These are phyloP conservation scores for Python bivittatus DNA, from an alignment of 2,113 vertebrate genomes.

Conservation along the genomic window DNA sequence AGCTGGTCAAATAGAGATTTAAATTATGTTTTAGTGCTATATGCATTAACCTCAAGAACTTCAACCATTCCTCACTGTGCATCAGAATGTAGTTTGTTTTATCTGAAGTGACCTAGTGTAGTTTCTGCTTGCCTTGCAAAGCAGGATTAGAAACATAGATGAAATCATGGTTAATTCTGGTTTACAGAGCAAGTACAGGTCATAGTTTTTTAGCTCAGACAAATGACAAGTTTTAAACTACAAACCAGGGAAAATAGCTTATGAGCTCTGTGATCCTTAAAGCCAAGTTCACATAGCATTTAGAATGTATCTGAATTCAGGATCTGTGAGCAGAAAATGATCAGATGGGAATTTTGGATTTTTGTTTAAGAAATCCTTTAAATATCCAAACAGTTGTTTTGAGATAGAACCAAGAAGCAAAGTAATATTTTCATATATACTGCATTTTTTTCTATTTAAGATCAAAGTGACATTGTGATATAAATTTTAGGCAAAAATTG, in stretches of 20 bases:
- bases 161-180: background rate
- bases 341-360: background rate
- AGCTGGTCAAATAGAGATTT: background rate
- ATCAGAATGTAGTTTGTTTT: background rate
- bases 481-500: conserved; percentile 7
- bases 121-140: background rate
- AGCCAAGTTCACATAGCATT: background rate
- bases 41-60: background rate
- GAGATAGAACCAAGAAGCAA: background rate
- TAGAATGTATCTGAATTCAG: background rate
- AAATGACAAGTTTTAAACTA: background rate
- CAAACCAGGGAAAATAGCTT: background rate
- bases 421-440: background rate
- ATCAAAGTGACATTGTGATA: background rate
- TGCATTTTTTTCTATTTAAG: background rate
- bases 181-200: background rate
- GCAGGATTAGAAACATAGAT: background rate
- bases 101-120: background rate
- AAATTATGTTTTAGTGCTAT: background rate
- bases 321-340: background rate
- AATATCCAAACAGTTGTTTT: background rate
- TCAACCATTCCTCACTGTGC: background rate
- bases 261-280: background rate
- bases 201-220: background rate
- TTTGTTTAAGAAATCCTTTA: background rate